phyloP scores from a whole-genome alignment of 2,797 vertebrate species.

The Aulostomus chinensis region DNA sequence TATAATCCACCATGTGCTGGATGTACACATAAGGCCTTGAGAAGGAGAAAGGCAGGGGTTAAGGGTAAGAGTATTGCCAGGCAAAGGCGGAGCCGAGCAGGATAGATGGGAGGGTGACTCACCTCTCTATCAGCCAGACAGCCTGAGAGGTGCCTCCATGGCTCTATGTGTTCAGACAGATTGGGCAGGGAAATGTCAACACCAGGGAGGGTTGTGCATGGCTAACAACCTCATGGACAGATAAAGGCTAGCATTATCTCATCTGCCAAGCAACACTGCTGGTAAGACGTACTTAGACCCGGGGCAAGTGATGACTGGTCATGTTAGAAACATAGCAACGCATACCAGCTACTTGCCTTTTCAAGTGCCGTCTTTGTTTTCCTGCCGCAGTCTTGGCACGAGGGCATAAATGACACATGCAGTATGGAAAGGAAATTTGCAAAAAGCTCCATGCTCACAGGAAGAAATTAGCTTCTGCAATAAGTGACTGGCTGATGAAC shows the following conservation, averaged over 20 bases:
- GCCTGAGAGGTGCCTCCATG: conserved; percentile 50
- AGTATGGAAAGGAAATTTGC: conserved; percentile 26
- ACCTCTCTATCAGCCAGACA: conserved; percentile 71
- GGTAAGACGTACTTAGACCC: conserved; percentile 41
- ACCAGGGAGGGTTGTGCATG: conserved; percentile 43
- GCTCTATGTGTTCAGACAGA: conserved; percentile 69
- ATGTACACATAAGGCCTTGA: conserved; percentile 77
- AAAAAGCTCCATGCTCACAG: conserved; percentile 30
- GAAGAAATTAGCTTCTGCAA: conserved; percentile 53
- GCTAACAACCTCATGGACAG: conserved; percentile 56
- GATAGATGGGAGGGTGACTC: conserved; percentile 67
- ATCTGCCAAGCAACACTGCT: conserved; percentile 49
- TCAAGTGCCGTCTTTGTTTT: conserved; percentile 23
- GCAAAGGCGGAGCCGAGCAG: conserved; percentile 44
- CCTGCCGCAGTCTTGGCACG: not conserved
- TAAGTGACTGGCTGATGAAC: conserved; percentile 73
- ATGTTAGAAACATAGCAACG: conserved; percentile 36
- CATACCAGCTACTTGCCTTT: conserved; percentile 22
- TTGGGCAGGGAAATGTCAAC: conserved; percentile 72
- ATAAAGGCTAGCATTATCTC: conserved; percentile 70
- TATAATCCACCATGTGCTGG: conserved; percentile 71
- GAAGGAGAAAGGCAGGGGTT: conserved; percentile 53
- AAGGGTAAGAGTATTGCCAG: conserved; percentile 50
- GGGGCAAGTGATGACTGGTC: conserved; percentile 58
- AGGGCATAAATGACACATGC: conserved; percentile 16